Percentiles rank a stretch among this genome's conserved stretches.
Conservation (phyloP, 2,113 vertebrate species). For the Struthidea cinerea region DNA sequence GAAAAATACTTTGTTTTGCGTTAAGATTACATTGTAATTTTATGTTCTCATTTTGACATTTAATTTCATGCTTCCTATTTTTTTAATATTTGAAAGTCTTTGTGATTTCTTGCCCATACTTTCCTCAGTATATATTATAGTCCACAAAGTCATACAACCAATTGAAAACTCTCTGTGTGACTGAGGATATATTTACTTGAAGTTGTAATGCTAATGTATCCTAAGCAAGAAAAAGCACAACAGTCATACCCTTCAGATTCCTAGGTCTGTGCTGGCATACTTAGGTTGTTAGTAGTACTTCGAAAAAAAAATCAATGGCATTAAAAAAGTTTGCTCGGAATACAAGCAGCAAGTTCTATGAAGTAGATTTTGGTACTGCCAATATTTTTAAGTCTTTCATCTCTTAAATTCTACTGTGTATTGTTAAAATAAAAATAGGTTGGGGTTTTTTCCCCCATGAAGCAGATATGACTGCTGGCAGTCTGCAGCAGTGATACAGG, state of each 20-base stretch:
- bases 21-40: background rate
- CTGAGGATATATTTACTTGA: background rate
- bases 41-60: background rate
- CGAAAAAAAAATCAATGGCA: background rate
- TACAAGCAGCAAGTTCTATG: background rate
- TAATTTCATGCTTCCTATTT: background rate
- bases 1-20: background rate
- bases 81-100: background rate
- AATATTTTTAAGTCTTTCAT: background rate
- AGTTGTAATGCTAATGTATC: background rate
- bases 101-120: background rate
- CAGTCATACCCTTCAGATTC: background rate
- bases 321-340: background rate
- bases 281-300: background rate
- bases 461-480: background rate
- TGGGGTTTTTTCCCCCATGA: accelerated
- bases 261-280: background rate
- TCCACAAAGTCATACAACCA: background rate
- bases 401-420: background rate
- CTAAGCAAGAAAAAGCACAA: background rate
- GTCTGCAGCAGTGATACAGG: background rate
- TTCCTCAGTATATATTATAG: background rate
- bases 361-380: background rate
- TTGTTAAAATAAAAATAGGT: background rate
- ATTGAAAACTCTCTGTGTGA: background rate